Conservation (phyloP, 1,140 invertebrate species). For the Drosophila serrata region DNA sequence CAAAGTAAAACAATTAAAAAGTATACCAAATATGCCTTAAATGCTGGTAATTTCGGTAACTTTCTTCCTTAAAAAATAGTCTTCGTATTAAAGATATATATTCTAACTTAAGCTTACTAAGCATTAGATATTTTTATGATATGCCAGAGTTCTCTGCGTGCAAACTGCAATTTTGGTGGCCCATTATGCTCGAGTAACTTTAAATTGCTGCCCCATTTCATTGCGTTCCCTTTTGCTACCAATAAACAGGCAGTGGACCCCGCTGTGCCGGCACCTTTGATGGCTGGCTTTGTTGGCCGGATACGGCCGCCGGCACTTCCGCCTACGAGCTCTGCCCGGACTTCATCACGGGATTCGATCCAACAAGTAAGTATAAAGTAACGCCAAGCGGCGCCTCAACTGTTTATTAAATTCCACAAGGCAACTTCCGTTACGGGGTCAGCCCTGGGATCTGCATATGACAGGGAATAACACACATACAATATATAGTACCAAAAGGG, state of each 20-base stretch:
- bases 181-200: slow-evolving; percentile 50
- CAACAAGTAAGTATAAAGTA: slow-evolving; percentile 86
- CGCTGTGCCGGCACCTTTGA: slow-evolving; percentile 93
- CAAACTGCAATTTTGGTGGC: slow-evolving; percentile 37
- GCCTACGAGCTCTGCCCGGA: slow-evolving; percentile 91
- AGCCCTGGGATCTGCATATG: slow-evolving; percentile 43
- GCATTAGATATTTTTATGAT: not conserved
- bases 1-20: not conserved
- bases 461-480: slow-evolving; percentile 22
- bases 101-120: not conserved
- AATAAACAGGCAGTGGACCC: slow-evolving; percentile 86
- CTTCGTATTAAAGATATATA: not conserved
- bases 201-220: slow-evolving; percentile 29
- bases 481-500: not conserved
- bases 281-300: slow-evolving; percentile 95
- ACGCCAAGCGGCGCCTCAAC: slow-evolving; percentile 3
- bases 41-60: not conserved
- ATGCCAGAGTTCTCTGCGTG: not conserved
- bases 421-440: slow-evolving; percentile 45
- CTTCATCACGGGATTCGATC: slow-evolving; percentile 92
- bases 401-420: slow-evolving; percentile 63
- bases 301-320: slow-evolving; percentile 90
- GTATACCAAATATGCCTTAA: not conserved
- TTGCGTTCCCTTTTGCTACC: slow-evolving; percentile 2
- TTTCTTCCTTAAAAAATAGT: not conserved